Conservation (phyloP, 2,888 invertebrate genomes). For the Nomada ruficornis region DNA sequence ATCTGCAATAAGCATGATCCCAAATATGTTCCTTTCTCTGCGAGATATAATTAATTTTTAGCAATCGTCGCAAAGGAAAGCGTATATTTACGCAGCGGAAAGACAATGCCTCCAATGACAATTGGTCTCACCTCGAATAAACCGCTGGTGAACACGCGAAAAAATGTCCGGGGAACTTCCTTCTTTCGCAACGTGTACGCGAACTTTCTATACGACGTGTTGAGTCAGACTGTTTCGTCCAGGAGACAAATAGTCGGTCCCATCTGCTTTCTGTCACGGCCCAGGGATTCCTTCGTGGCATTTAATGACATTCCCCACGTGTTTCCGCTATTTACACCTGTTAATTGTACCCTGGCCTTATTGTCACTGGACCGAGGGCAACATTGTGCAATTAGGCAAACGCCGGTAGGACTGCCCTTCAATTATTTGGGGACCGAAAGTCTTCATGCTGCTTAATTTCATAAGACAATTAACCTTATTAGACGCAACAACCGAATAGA, state of each 20-base stretch:
- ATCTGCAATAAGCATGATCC: slow-evolving; percentile 60
- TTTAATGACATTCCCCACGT: slow-evolving; percentile 58
- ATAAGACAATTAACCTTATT: not conserved
- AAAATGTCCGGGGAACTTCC: not conserved
- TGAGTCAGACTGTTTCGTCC: slow-evolving; percentile 40
- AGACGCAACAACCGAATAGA: not conserved
- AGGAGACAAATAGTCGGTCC: slow-evolving; percentile 25
- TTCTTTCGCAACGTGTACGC: slow-evolving; percentile 10
- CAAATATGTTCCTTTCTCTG: not conserved
- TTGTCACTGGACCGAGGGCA: not conserved
- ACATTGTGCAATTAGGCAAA: not conserved
- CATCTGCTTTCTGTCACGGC: slow-evolving; percentile 57
- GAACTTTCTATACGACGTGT: not conserved
- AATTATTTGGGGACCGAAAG: not conserved
- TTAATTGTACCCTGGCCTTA: slow-evolving; percentile 14
- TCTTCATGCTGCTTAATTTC: not conserved
- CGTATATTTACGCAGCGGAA: not conserved
- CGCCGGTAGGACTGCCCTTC: not conserved
- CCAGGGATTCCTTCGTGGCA: slow-evolving; percentile 52
- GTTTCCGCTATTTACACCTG: slow-evolving; percentile 46
- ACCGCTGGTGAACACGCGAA: not conserved
- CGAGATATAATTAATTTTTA: not conserved
- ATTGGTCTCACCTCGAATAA: not conserved
- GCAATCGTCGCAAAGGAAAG: not conserved
- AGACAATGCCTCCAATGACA: not conserved